These are phyloP conservation scores for Pluvianellus socialis DNA, from an alignment of 2,113 vertebrate genomes.

Conservation along the genomic window DNA sequence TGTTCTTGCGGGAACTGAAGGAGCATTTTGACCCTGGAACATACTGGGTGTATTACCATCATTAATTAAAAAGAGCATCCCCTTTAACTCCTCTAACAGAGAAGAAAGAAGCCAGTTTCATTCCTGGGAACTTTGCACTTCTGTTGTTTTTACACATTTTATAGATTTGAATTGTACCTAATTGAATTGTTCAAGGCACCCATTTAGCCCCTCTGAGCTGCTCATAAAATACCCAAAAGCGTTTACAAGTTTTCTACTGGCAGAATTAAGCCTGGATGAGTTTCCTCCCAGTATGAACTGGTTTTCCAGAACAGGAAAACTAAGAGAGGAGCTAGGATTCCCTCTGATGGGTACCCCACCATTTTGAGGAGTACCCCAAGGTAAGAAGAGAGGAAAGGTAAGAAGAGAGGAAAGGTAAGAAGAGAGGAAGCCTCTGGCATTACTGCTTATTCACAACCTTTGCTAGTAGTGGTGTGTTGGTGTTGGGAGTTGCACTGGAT, in stretches of 20 bases:
- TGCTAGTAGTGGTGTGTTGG: not conserved
- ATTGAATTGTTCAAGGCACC: not conserved
- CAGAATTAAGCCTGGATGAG: not conserved
- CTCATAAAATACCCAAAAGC: not conserved
- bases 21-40: conserved; percentile 12
- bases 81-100: not conserved
- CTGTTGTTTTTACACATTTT: not conserved
- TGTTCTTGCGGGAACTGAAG: conserved; percentile 16
- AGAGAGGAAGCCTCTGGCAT: not conserved
- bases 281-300: not conserved
- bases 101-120: not conserved
- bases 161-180: not conserved
- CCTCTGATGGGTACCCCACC: not conserved
- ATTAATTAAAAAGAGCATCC: not conserved
- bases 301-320: not conserved
- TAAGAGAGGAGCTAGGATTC: not conserved
- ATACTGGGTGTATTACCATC: not conserved
- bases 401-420: not conserved
- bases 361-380: not conserved
- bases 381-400: not conserved
- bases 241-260: not conserved
- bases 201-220: not conserved
- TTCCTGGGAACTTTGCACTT: not conserved
- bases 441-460: not conserved
- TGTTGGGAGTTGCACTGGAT: not conserved